Conservation (phyloP, 2,888 invertebrate genomes). For the Zygogramma bicolorata region DNA sequence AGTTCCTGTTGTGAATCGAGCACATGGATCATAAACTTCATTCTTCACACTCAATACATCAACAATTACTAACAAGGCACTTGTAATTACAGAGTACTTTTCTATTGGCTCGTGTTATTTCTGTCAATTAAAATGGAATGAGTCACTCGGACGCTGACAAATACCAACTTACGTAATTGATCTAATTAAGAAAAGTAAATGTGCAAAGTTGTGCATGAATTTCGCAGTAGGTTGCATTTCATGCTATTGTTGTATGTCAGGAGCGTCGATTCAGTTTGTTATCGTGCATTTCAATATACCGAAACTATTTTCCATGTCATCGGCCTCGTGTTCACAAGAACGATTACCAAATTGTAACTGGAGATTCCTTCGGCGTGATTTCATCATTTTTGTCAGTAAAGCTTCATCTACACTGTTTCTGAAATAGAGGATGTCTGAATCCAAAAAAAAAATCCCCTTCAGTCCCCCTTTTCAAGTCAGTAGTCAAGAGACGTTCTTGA, state of each 20-base stretch:
- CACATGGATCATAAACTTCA: slow-evolving; percentile 7
- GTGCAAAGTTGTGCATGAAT: slow-evolving; percentile 35
- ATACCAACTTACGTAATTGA: slow-evolving; percentile 36
- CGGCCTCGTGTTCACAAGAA: too few relatives aligned
- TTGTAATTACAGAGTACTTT: slow-evolving; percentile 11
- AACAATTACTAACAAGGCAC: slow-evolving; percentile 15
- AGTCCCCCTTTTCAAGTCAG: too few relatives aligned
- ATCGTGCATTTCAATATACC: too few relatives aligned
- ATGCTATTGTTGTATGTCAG: slow-evolving; percentile 20
- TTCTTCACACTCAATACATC: not conserved
- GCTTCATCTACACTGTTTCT: too few relatives aligned
- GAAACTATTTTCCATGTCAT: too few relatives aligned
- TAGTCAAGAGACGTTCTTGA: too few relatives aligned
- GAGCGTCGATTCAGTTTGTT: slow-evolving; percentile 4
- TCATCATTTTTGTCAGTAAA: too few relatives aligned
- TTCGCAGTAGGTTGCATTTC: slow-evolving; percentile 27
- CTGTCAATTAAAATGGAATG: slow-evolving; percentile 34
- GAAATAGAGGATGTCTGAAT: too few relatives aligned
- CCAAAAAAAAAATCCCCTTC: too few relatives aligned
- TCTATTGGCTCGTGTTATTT: slow-evolving; percentile 17
- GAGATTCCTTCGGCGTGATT: too few relatives aligned
- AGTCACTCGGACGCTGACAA: slow-evolving; percentile 37
- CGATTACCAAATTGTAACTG: too few relatives aligned
- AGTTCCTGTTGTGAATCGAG: not conserved
- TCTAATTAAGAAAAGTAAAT: slow-evolving; percentile 40